phyloP scores from a whole-genome alignment of 2,888 invertebrate species.

The Agonopterix arenella region DNA sequence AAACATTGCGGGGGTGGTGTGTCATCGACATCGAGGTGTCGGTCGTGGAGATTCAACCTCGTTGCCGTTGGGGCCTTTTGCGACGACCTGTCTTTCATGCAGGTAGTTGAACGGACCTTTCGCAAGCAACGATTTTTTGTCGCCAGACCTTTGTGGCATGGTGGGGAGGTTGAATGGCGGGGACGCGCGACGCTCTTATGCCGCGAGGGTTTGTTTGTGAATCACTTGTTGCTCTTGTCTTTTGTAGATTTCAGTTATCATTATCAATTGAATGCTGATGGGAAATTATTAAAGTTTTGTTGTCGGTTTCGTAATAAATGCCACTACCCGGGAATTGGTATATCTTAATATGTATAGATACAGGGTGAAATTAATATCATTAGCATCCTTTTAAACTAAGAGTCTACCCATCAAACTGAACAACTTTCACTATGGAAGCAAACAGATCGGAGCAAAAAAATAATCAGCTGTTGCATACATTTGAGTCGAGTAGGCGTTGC shows the following conservation, averaged over 20 bases:
- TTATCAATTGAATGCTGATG: no score
- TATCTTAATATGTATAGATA: no score
- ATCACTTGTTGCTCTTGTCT: slow-evolving; percentile 39
- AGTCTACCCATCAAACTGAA: no score
- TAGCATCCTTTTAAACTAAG: no score
- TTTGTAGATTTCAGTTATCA: slow-evolving; percentile 20
- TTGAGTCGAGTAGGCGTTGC: no score
- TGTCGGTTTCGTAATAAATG: no score
- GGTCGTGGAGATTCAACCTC: slow-evolving; percentile 19
- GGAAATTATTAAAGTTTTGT: no score
- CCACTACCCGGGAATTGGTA: no score
- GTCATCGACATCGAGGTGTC: slow-evolving; percentile 9
- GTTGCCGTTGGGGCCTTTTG: slow-evolving; percentile 31
- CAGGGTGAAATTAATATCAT: no score
- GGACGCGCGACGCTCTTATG: slow-evolving; percentile 7
- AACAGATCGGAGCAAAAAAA: no score
- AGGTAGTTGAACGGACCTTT: slow-evolving; percentile 50
- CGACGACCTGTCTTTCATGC: slow-evolving; percentile 38
- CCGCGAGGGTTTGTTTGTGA: slow-evolving; percentile 26
- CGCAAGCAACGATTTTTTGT: slow-evolving; percentile 43
- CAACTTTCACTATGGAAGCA: no score
- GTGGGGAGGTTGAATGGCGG: slow-evolving; percentile 30
- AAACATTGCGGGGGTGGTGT: slow-evolving; percentile 23
- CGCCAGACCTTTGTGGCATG: slow-evolving; percentile 32
- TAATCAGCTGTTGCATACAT: no score